Base-by-base conservation (phyloP, 2,113 vertebrate genomes). In the Passer montanus region DNA sequence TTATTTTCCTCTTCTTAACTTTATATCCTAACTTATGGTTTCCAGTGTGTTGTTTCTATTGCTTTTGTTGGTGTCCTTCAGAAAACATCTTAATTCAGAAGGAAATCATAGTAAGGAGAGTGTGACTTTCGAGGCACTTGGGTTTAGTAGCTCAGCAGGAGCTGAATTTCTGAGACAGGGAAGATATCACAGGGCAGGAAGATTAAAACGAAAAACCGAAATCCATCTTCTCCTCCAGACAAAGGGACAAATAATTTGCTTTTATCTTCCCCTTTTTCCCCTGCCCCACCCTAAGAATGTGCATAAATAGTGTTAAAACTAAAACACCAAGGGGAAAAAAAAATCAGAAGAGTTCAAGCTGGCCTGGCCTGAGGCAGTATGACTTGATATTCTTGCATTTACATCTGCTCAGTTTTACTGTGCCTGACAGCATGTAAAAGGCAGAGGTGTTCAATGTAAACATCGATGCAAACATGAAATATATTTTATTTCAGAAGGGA, bases 271-370 rank as follows among this genome's bases (percentile, higher is more conserved):
- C 3, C 12, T 4, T 3, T 23, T 15, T 3, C 11, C 15, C 0
- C 14, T 1, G 0, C 7, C 13, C 7, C 3, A 0, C 37, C n/a
- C 52, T 20, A 60, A 62, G 13, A 86, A 86, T 24, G 13, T n/a
- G 20, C 8, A 11, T 19, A 86, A 49, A 31, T 31, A 73, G 47
- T 64, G 47, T 16, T 83, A 89, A 72, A 73, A 27, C 9, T 78
- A 41, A 67, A 88, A 30, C 33, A 90, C 17, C 6, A 47, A 44
- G 19, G 17, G 17, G 14, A 2, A 47, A 35, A 55, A 81, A 35
- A 27, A 46, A 13, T 17, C 6, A 7, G 37, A 67, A 35, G 24
- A 8, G 22, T 47, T 89, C 50, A 84, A 81, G 24, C 35, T 83
- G 33, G 23, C 16, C 43, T 79, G 66, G 37, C 35, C n/a, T 55